These are phyloP conservation scores for Aurelia sp. DNA, from an alignment of 30 jellyfish, hydroid and myxozoan species.

Conservation along the genomic window DNA sequence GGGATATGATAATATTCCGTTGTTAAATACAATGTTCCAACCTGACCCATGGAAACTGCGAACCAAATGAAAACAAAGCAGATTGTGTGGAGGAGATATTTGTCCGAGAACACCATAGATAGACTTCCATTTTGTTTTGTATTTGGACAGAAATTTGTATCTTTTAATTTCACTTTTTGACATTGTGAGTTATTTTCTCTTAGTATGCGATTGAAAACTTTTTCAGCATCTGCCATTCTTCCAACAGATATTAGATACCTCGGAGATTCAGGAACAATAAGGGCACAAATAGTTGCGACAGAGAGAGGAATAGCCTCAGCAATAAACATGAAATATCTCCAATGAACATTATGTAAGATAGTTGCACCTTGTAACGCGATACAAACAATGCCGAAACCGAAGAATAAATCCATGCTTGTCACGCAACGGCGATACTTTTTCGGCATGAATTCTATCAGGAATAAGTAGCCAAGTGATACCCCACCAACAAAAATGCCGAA, in stretches of 20 bases:
- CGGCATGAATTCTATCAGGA: constrained; percentile 74
- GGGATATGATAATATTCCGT: constrained; percentile 73
- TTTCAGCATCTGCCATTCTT: constrained; percentile 50
- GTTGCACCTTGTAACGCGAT: constrained; percentile 75
- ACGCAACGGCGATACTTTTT: constrained; percentile 65
- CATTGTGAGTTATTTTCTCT: constrained; percentile 55
- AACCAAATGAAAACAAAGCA: constrained; percentile 70
- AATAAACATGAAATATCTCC: constrained; percentile 62
- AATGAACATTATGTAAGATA: constrained; percentile 45
- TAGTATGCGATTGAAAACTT: constrained; percentile 49
- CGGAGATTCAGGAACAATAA: constrained; percentile 69
- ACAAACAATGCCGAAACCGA: constrained; percentile 73
- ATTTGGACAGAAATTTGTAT: constrained; percentile 12
- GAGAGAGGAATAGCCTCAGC: constrained; percentile 71
- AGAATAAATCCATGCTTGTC: constrained; percentile 70
- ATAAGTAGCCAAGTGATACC: constrained; percentile 63
- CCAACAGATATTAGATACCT: constrained; percentile 65
- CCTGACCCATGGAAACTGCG: constrained; percentile 77
- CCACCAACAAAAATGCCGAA: constrained; percentile 76
- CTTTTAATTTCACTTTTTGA: constrained; percentile 25
- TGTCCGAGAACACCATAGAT: constrained; percentile 34
- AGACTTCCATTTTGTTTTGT: constrained; percentile 20
- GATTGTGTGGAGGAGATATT: constrained; percentile 45
- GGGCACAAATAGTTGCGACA: constrained; percentile 58
- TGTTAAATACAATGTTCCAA: constrained; percentile 67